Conservation (phyloP, 2,797 vertebrate genomes). For the Leptodactylus fallax region DNA sequence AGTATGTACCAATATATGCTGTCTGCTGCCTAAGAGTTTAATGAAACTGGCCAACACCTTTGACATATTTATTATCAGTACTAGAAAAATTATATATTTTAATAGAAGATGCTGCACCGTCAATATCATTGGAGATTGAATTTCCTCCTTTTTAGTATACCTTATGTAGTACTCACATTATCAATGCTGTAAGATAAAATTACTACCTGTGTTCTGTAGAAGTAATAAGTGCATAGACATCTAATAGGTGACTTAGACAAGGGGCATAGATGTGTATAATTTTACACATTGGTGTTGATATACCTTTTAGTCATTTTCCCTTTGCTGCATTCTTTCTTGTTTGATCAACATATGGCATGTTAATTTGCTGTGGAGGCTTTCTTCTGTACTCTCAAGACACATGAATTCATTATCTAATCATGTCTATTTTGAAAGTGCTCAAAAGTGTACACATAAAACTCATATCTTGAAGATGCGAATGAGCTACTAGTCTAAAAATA, state of each 20-base stretch:
- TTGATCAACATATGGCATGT: slow-evolving; percentile 62
- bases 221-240: slow-evolving; percentile 18
- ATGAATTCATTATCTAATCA: slow-evolving; percentile 64
- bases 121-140: background rate
- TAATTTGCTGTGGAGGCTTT: slow-evolving; percentile 58
- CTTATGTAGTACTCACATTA: background rate
- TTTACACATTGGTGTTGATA: background rate
- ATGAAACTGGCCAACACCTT: no score
- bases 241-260: background rate
- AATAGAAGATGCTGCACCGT: background rate
- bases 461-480: slow-evolving; percentile 60
- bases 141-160: background rate
- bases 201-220: background rate
- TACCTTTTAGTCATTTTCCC: slow-evolving; percentile 31
- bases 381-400: slow-evolving; percentile 54
- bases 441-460: slow-evolving; percentile 62
- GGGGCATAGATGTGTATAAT: background rate
- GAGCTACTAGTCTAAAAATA: slow-evolving; percentile 62
- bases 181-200: background rate
- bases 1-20: no score
- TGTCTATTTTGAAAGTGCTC: slow-evolving; percentile 60
- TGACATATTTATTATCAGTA: background rate
- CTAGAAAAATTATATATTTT: background rate
- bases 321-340: slow-evolving; percentile 29
- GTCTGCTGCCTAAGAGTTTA: no score